Base-by-base conservation (phyloP, 2,888 invertebrate genomes). In the Scaptodrosophila latifasciaeformis region DNA sequence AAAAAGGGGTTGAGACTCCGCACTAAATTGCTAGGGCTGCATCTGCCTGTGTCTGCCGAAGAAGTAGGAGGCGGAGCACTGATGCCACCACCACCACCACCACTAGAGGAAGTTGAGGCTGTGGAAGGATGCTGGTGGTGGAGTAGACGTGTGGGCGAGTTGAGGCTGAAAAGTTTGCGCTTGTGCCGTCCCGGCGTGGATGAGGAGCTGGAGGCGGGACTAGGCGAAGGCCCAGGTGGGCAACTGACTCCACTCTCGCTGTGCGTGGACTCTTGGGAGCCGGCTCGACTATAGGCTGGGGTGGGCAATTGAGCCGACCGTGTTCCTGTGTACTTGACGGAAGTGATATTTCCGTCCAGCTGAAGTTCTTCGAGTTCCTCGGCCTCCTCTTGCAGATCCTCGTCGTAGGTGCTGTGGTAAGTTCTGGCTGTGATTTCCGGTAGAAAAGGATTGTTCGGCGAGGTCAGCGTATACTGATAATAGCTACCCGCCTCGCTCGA, bases 381-480 rank as follows among this genome's bases (percentile, higher is more conserved):
- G 2, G 40, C 48, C 4, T 59, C 62, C 7, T 35, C 49, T 2
- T 31, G 49, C 9, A 63, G 62, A 3, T 72, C 79, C 7, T 81
- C 82, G 29, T 80, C 77, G 30, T 84, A 82, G 37, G 78, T 79
- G 55, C 77, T 84, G 52, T 84, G 82, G 59, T 85, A 86, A 19
- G 81, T 82, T 30, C 84, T 79, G 5, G 85, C 85, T 2, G 85
- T 85, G 10, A 86, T 86, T 68, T 86, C 86, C 27, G 86, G 86
- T 44, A 86, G 56, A 55, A 86, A 86, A 1, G 86, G 86, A 80
- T 86, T 86, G 60, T 84, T 86, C 7, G 86, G 86, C 1, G 86
- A 86, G 6, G 86, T 84, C 18, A 85, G 60, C 7, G 83, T 85
- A 35, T 85, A 85, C 48, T 85, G 85, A 51, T 84, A 86, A 49